Conservation (phyloP, 2,113 vertebrate species). For the Podarcis raffonei region DNA sequence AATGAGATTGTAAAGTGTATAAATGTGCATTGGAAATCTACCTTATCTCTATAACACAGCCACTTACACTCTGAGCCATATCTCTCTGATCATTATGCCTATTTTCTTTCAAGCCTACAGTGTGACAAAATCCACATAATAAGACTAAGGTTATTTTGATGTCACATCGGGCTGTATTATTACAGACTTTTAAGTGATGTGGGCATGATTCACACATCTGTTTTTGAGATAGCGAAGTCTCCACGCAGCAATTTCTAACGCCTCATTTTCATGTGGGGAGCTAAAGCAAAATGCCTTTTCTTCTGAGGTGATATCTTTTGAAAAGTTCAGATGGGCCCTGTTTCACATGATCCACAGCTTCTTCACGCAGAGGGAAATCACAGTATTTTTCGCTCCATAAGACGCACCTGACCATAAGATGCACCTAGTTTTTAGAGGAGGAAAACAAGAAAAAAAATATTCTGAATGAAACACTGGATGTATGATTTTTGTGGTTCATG, state of each 20-base stretch:
- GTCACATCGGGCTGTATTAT: neutral
- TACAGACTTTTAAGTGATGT: neutral
- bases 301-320: neutral
- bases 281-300: neutral
- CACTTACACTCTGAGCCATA: neutral
- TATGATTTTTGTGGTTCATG: no score
- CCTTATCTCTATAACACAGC: neutral
- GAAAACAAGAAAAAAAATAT: no score
- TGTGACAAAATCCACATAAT: conserved; percentile 9
- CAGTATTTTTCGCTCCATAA: no score
- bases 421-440: no score
- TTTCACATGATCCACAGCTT: neutral
- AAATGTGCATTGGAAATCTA: conserved; percentile 2
- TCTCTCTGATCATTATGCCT: conserved; percentile 4
- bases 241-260: neutral
- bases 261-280: conserved; percentile 1
- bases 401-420: no score
- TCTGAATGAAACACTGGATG: no score
- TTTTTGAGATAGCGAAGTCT: neutral
- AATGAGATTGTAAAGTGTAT: neutral
- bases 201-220: neutral
- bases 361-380: neutral
- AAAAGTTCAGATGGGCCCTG: neutral
- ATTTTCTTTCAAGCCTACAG: neutral
- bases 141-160: conserved; percentile 7